Evolutionary conservation across 92 coral and sea anemone genomes (phyloP), one percentile per base, ranked within the genome.

Genomic region (Metridium senile): DNA sequence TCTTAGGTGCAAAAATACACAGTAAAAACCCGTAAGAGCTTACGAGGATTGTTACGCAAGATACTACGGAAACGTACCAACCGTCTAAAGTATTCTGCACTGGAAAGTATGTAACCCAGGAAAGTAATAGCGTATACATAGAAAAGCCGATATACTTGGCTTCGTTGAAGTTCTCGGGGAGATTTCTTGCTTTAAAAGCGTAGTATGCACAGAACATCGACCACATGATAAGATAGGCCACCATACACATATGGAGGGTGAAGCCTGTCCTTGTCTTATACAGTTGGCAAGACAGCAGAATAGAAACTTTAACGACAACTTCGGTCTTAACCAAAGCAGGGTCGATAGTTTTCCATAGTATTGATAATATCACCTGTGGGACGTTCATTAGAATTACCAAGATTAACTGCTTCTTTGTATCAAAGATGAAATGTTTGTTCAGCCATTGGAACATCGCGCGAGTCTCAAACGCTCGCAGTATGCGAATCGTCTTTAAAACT

Each of bases 111-210:
- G 93, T 72, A 19, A 84, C 72, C 93, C 93, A 88, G 0, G 93
- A 88, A 16, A 88, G 86, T 0, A 88, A 80, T 45, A 79, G 77
- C 0, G 84, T 84, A 34, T 88, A 80, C 93, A 88, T 88, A 2
- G 93, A 78, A 33, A 84, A 84, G 11, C 89, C 93, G 28, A 88
- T 88, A 73, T 68, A 84, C 26, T 86, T 86, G 0, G 93, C 93
- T 45, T 88, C 93, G 73, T 79, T 84, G 66, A 88, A 88, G 77
- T 84, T 88, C 26, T 88, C 93, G 13, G 93, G 93, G 19, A 88
- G 86, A 28, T 74, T 83, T 4, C 93, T 33, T 2, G 93, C 93
- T 59, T 80, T 88, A 26, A 88, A 88, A 1, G 93, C 93, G 53
- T 88, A 88, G 31, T 72, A 88, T 30, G 84, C 67, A 57, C 93